Evolutionary conservation across 2,888 invertebrate species (phyloP), one percentile per base, ranked within the genome.

Genomic region (Heteropelma amictum): DNA sequence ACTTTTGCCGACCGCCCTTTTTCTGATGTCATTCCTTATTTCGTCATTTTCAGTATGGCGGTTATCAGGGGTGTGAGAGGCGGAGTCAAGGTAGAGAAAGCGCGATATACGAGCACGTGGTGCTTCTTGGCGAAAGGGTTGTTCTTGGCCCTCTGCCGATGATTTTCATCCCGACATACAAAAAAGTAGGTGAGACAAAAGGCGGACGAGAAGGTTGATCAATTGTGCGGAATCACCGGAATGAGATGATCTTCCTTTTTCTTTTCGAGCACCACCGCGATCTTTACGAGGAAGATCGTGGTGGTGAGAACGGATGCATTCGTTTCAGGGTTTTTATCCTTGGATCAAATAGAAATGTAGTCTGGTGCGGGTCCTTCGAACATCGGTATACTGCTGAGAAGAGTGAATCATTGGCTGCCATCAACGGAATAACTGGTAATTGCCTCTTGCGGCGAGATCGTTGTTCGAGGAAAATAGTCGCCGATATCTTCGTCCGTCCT

Each of bases 21-120:
- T 65, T 40, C 19, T 35, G 7, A 42, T 67, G 60, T 70, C 47
- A 19, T 63, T 77, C 64, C 40, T 67, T 14, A 23, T 12, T 60
- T 7, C 19, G 30, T 45, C 40, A 63, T 63, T 30, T 68, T 45
- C 23, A 56, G 45, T 38, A 71, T 71, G 61, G 67, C 47, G 71
- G 26, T 49, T 30, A 17, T 38, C 54, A 4, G 33, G n/a, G 42
- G 14, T 12, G 21, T 21, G 30, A 53, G 17, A 23, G 64, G 64
- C 74, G 53, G 69, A 67, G 54, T 67, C 33, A 67, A 58, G 12
- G 23, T 60, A 40, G 19, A 54, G 35, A 49, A 71, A 56, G 10
- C 19, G n/a, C 10, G 19, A 21, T 23, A 21, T 23, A n/a, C 17
- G 35, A 38, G 58, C 65, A 35, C 21, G 17, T 45, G 5, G 8